phyloP scores from a whole-genome alignment of 2,113 vertebrate species.

The Percina caprodes region DNA sequence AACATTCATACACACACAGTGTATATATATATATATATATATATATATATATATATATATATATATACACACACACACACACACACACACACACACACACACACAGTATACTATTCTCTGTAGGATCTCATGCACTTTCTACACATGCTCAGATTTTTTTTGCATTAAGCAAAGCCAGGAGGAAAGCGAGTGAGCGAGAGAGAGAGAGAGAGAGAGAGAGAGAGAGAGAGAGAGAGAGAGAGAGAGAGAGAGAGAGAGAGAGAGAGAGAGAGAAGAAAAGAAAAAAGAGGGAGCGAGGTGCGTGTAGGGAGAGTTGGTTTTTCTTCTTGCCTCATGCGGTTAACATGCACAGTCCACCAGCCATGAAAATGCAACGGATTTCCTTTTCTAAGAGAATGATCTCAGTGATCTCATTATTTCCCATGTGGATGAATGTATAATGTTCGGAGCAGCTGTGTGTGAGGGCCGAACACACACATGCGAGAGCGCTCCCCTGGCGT shows the following conservation, averaged over 20 bases:
- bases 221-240: too few species aligned
- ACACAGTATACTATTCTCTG: background rate
- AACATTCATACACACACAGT: too few species aligned
- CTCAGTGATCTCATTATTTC: slow-evolving; percentile 67
- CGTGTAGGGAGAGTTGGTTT: slow-evolving; percentile 24
- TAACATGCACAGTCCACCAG: slow-evolving; percentile 50
- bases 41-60: too few species aligned
- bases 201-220: background rate
- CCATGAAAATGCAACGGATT: slow-evolving; percentile 55
- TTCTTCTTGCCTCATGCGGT: slow-evolving; percentile 41
- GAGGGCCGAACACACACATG: slow-evolving; percentile 30
- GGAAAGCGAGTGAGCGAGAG: background rate
- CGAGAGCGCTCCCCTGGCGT: background rate
- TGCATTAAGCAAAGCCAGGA: slow-evolving; percentile 29
- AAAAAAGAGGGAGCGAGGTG: background rate
- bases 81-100: too few species aligned
- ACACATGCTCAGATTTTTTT: slow-evolving; percentile 31
- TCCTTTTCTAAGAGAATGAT: slow-evolving; percentile 58
- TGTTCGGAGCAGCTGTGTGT: slow-evolving; percentile 35
- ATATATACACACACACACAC: too few species aligned
- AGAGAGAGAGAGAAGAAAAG: background rate
- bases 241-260: slow-evolving; percentile 9
- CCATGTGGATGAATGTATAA: slow-evolving; percentile 61
- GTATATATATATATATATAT: too few species aligned
- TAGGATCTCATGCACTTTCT: slow-evolving; percentile 17